Evolutionary conservation across 2,888 invertebrate genomes (phyloP).

Genomic region (Acrocyrtus sp.): DNA sequence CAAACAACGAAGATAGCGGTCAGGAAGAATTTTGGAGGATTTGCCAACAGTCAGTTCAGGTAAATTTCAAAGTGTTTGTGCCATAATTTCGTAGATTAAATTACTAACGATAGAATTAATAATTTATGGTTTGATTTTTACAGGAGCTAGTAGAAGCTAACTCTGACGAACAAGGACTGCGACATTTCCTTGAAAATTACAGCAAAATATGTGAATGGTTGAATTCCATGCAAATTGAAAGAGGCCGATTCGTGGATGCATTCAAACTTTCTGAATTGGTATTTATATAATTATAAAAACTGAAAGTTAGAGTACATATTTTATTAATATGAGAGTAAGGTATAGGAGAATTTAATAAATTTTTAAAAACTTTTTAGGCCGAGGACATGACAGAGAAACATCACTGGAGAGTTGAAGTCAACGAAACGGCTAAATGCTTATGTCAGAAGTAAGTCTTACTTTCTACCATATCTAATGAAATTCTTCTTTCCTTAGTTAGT

Average conservation of each 20-base stretch:
- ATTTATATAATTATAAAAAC: slow-evolving; percentile 1
- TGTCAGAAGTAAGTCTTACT: slow-evolving; percentile 56
- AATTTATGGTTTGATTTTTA: neutral
- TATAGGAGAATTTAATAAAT: too few relatives aligned
- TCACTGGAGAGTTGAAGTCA: slow-evolving; percentile 55
- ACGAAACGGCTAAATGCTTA: slow-evolving; percentile 52
- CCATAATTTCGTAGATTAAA: neutral
- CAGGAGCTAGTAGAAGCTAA: slow-evolving; percentile 51
- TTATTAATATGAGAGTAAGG: too few relatives aligned
- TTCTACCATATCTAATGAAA: too few relatives aligned
- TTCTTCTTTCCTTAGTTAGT: too few relatives aligned
- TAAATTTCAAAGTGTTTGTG: slow-evolving; percentile 6
- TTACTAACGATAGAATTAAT: neutral
- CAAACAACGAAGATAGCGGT: slow-evolving; percentile 52
- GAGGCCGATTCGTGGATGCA: slow-evolving; percentile 58
- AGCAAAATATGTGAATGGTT: slow-evolving; percentile 58
- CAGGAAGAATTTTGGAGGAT: slow-evolving; percentile 59
- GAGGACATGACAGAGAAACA: slow-evolving; percentile 53
- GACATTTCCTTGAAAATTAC: slow-evolving; percentile 60
- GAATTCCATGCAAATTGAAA: slow-evolving; percentile 56
- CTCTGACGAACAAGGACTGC: slow-evolving; percentile 54
- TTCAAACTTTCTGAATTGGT: slow-evolving; percentile 55
- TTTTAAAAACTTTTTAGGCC: slow-evolving; percentile 53
- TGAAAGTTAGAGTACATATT: too few relatives aligned
- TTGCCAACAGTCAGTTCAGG: slow-evolving; percentile 59